Evolutionary conservation across 2,797 vertebrate genomes (phyloP), one percentile per base, ranked within the genome.

Genomic region (Protosalanx chinensis): DNA sequence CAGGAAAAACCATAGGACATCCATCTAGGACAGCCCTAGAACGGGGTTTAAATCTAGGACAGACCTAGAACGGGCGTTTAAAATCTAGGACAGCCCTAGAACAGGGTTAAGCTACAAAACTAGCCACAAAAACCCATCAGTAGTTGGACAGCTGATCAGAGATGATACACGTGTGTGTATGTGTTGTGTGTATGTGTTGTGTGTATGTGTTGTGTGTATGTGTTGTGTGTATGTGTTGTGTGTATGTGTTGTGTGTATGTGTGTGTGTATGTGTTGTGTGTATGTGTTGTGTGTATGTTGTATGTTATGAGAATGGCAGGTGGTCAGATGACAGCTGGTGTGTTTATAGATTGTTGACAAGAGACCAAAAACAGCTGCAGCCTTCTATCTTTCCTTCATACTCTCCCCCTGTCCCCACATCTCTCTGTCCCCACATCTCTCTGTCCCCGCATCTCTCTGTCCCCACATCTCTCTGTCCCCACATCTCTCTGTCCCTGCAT

Each of bases 281-380:
- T 65, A 35, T 67, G 65, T 49, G 41, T 49, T 49, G n/a, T 66
- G 41, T 57, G 64, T 66, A 5, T 66, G 41, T 66, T 33, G 53
- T 53, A 20, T 70, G 37, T 59, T 46, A 51, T 16, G 60, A 72
- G 70, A 73, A 58, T 56, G 72, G 73, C 88, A 86, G 82, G 83
- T 85, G 83, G 41, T 35, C 35, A 7, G 32, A 76, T 72, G 77
- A 85, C 84, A 82, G 74, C 81, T 80, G 80, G 76, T 77, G 79
- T 85, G 84, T 87, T 87, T 86, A 79, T 82, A 84, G 84, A 68
- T 64, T 58, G 73, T 78, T 77, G 83, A 84, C 68, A 74, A 74
- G 35, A 67, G 59, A 76, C 76, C 20, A 7, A 72, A 32, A 83
- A 77, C 85, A 86, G 86, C 88, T 88, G 87, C 82, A 76, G 79